These are phyloP conservation scores for Pseudolaguvia tuberculata DNA, from an alignment of 2,113 vertebrate genomes.

Conservation along the genomic window DNA sequence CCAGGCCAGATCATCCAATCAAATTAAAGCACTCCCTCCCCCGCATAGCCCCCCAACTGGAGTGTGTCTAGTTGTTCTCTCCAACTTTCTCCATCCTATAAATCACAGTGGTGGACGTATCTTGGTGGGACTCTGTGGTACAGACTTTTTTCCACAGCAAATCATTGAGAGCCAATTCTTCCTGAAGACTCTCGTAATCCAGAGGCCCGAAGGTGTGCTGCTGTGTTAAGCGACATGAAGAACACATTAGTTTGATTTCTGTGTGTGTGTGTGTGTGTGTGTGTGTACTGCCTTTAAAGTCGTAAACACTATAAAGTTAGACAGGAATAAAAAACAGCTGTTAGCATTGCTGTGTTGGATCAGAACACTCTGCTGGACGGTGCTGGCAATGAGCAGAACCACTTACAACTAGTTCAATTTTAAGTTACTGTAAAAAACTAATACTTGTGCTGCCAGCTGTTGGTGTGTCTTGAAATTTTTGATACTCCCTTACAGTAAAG, in stretches of 20 bases:
- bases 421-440: no score
- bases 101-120: constrained; percentile 95
- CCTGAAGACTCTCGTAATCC: constrained; percentile 98
- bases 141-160: constrained; percentile 96
- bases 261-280: constrained; percentile 1
- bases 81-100: constrained; percentile 92
- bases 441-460: no score
- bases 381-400: neutral
- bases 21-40: neutral
- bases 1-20: neutral
- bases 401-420: no score
- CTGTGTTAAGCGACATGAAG: constrained; percentile 92
- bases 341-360: neutral
- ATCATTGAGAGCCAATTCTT: constrained; percentile 97
- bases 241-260: constrained; percentile 80
- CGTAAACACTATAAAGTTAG: neutral
- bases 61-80: constrained; percentile 65
- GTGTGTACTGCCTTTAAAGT: neutral
- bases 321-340: neutral
- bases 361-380: neutral
- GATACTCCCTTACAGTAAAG: no score
- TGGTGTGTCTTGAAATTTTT: no score
- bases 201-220: constrained; percentile 85
- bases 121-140: constrained; percentile 85
- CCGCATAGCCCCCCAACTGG: neutral